Evolutionary conservation across 2,888 invertebrate species (phyloP).

Genomic region (Microctonus aethiopoides): DNA sequence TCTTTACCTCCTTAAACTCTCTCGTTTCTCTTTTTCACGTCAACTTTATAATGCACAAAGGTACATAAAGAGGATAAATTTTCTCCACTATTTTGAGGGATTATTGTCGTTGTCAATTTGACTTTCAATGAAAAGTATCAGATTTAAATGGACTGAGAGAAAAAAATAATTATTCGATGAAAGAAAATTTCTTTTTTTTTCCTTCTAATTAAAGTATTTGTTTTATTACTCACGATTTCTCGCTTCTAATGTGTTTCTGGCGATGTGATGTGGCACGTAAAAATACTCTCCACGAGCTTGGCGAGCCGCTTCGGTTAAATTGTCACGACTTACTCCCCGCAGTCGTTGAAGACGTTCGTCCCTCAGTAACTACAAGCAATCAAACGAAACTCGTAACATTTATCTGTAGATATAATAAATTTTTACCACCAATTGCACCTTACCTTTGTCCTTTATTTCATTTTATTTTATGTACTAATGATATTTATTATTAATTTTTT

Average conservation of each 20-base stretch:
- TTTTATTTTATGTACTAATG: neutral
- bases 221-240: conserved; percentile 70
- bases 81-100: neutral
- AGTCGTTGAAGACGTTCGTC: conserved; percentile 69
- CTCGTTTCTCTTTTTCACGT: neutral
- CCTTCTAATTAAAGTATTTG: neutral
- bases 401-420: conserved; percentile 15
- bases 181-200: neutral
- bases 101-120: too few species aligned
- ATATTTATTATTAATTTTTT: neutral
- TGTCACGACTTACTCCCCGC: conserved; percentile 69
- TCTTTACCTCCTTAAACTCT: conserved; percentile 16
- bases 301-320: conserved; percentile 72
- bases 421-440: neutral
- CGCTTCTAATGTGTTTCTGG: conserved; percentile 70
- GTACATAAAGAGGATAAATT: conserved; percentile 8
- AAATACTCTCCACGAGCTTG: conserved; percentile 72
- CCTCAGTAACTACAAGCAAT: conserved; percentile 67
- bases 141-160: too few species aligned
- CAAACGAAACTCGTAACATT: conserved; percentile 2
- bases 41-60: neutral
- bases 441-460: neutral
- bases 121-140: too few species aligned
- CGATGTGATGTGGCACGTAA: conserved; percentile 72
- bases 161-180: too few species aligned